Evolutionary conservation across 2,113 vertebrate species (phyloP), one percentile per base, ranked within the genome.

Genomic region (Cisticola juncidis): DNA sequence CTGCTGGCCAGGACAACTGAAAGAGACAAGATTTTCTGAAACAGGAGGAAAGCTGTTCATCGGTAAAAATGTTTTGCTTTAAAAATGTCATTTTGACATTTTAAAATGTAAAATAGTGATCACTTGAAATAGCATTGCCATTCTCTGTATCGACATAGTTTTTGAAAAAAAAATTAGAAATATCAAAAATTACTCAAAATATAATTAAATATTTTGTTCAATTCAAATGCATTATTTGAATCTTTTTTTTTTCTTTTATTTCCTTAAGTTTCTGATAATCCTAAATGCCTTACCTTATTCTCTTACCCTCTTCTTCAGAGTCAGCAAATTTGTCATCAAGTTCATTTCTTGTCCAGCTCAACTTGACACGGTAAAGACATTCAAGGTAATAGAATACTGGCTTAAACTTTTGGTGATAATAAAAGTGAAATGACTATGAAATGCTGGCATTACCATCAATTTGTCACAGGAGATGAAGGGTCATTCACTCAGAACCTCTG

Each of bases 391-490:
- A 86, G 79, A 88, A 90, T 23, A 88, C 38, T 88, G 71, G 47
- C 42, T 42, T 86, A 88, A 93, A 95, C 56, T 90, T 94, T 83
- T 88, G 82, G 85, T 86, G 74, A 77, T 57, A 85, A 90, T 80
- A 86, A 77, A 96, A 93, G 64, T 61, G 58, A 93, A 94, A 94
- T 82, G 26, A 76, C 90, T 93, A 82, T 38, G 79, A 95, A 93
- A 90, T 82, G 65, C 76, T 73, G 72, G 21, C 24, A 92, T 92
- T 96, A 94, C 80, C 82, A 85, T 86, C 88, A 90, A 73, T 93
- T 92, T 96, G 90, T 54, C 74, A 93, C 88, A 85, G 40, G 38
- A 95, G 47, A 95, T 93, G 85, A 90, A 87, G 78, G 62, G 17
- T 47, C 66, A 66, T 92, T 96, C 78, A 88, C 42, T 86, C 71